Conservation (phyloP, 2,113 vertebrate genomes). For the Passer montanus region DNA sequence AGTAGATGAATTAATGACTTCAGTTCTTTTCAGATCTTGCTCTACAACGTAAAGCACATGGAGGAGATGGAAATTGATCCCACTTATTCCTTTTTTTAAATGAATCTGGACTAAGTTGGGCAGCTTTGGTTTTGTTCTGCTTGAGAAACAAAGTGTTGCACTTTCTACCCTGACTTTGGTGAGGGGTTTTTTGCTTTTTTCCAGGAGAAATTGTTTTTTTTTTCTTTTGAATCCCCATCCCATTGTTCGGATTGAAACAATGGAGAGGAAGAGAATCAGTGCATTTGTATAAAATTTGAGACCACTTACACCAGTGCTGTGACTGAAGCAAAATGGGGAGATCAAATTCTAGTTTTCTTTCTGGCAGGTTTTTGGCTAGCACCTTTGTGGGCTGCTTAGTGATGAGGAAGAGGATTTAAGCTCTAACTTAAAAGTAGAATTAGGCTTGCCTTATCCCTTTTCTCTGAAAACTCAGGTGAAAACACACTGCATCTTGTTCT, state of each 20-base stretch:
- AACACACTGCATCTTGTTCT: background rate
- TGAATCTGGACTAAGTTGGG: background rate
- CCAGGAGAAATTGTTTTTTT: background rate
- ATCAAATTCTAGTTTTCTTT: background rate
- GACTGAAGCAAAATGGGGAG: background rate
- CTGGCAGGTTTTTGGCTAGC: background rate
- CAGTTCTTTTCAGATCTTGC: background rate
- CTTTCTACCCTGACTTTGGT: background rate
- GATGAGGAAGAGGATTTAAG: background rate
- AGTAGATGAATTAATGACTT: constrained; percentile 28
- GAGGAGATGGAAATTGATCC: background rate
- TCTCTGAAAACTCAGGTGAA: background rate
- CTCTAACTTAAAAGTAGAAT: background rate
- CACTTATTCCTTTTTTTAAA: background rate
- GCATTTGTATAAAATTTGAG: background rate
- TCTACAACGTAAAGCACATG: background rate
- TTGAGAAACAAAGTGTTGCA: background rate
- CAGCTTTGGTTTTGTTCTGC: background rate
- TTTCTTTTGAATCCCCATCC: background rate
- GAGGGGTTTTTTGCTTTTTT: background rate
- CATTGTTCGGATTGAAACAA: background rate
- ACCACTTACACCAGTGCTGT: background rate
- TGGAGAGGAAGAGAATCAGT: background rate
- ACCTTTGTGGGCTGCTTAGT: background rate
- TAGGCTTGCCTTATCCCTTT: background rate